Evolutionary conservation across 2,113 vertebrate species (phyloP).

Genomic region (Peromyscus maniculatus): DNA sequence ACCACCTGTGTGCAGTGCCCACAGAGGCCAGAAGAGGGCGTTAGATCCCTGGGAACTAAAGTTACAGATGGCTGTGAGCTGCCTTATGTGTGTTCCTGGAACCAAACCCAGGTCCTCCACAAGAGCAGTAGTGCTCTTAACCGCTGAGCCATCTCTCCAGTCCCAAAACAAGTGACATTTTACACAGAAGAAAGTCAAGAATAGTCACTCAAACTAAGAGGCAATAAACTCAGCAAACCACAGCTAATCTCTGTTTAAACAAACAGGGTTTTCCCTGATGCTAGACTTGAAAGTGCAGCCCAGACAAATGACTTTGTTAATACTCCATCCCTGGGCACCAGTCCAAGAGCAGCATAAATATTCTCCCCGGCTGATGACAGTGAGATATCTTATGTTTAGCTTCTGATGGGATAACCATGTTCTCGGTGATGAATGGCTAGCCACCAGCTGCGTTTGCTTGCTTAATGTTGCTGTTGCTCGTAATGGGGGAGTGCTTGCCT

Average conservation of each 20-base stretch:
- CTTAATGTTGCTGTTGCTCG: not conserved
- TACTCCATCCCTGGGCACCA: not conserved
- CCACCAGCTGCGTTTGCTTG: not conserved
- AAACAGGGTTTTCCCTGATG: conserved; percentile 27
- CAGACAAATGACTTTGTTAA: conserved; percentile 14
- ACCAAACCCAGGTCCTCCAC: not conserved
- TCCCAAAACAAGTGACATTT: not conserved
- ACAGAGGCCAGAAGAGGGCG: not conserved
- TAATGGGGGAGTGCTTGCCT: not conserved
- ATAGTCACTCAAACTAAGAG: conserved; percentile 3
- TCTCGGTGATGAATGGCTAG: not conserved
- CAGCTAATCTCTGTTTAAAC: conserved; percentile 53
- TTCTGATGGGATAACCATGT: not conserved
- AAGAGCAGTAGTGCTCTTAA: not conserved
- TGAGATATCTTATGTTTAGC: conserved; percentile 14
- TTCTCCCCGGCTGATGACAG: conserved; percentile 33
- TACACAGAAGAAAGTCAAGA: not conserved
- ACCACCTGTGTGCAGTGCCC: not conserved
- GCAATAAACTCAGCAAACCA: not conserved
- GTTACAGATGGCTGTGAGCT: not conserved
- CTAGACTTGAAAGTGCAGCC: conserved; percentile 30
- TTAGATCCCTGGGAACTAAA: not conserved
- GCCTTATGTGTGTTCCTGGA: not conserved
- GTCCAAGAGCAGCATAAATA: conserved; percentile 45
- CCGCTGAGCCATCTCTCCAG: not conserved